Evolutionary conservation across 2,113 vertebrate genomes (phyloP).

Genomic region (Amia ocellicauda): DNA sequence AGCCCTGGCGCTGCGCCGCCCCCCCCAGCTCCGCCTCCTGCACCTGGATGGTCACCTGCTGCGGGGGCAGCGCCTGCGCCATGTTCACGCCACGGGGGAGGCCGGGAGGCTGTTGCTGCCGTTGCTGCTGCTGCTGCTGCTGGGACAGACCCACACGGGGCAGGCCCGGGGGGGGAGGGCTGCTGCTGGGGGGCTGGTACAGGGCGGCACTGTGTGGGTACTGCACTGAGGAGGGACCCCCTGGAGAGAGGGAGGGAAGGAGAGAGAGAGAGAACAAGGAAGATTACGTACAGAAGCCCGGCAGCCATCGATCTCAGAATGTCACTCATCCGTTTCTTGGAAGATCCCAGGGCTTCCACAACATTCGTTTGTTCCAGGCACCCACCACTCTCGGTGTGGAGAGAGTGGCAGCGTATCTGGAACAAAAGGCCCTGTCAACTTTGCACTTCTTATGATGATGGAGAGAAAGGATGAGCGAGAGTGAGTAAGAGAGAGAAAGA

Average conservation of each 20-base stretch:
- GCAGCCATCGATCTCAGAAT: too few species aligned
- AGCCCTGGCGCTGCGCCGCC: slow-evolving; percentile 69
- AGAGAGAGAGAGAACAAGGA: neutral
- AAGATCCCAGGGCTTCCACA: too few species aligned
- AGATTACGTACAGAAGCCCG: neutral
- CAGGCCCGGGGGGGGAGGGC: slow-evolving; percentile 77
- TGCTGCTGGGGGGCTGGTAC: slow-evolving; percentile 81
- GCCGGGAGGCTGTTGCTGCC: slow-evolving; percentile 55
- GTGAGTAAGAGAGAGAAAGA: neutral
- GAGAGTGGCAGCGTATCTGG: too few species aligned
- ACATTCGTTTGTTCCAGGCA: too few species aligned
- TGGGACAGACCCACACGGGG: slow-evolving; percentile 73
- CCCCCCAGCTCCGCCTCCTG: slow-evolving; percentile 84
- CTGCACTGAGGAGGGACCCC: slow-evolving; percentile 75
- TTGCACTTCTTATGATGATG: too few species aligned
- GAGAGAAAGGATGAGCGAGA: too few species aligned
- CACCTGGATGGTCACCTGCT: slow-evolving; percentile 93
- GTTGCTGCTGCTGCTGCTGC: slow-evolving; percentile 70
- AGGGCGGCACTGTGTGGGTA: slow-evolving; percentile 76
- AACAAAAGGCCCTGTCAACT: too few species aligned
- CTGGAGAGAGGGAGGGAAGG: slow-evolving; percentile 41
- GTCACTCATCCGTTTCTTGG: too few species aligned
- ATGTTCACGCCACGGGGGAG: slow-evolving; percentile 49
- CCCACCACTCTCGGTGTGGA: too few species aligned
- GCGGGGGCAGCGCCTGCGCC: slow-evolving; percentile 63